These are phyloP conservation scores for Phenganax subtilis DNA, from an alignment of 92 coral and sea anemone species.

Conservation along the genomic window DNA sequence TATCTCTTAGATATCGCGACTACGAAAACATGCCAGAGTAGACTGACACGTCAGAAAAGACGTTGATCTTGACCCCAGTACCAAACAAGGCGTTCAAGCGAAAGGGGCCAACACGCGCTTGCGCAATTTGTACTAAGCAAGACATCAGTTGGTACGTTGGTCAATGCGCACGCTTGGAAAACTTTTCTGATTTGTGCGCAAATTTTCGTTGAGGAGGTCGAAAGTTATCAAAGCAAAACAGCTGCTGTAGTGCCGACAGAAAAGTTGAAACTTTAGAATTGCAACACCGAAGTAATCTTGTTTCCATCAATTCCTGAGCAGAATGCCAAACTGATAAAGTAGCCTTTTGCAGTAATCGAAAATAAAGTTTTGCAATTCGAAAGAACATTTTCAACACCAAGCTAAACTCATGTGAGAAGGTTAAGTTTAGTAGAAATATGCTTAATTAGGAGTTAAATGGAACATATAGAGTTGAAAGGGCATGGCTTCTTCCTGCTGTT, in stretches of 20 bases:
- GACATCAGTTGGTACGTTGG: not conserved
- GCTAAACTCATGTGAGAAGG: not conserved
- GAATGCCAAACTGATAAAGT: conserved; percentile 8
- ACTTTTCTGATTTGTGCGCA: not conserved
- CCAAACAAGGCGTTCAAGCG: conserved; percentile 34
- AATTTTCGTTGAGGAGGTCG: not conserved
- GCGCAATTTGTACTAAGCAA: not conserved
- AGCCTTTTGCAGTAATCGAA: not conserved
- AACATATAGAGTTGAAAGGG: not conserved
- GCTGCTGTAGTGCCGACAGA: conserved; percentile 31
- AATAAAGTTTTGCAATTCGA: not conserved
- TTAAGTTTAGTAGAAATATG: conserved; percentile 1
- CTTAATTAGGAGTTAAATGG: conserved; percentile 27
- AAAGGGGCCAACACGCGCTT: not conserved
- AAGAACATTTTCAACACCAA: not conserved
- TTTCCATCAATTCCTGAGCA: conserved; percentile 23
- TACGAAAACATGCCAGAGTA: conserved; percentile 36
- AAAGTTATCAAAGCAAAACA: conserved; percentile 33
- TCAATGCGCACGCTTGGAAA: not conserved
- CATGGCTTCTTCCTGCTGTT: conserved; percentile 13
- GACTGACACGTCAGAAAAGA: conserved; percentile 36
- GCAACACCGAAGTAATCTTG: conserved; percentile 25
- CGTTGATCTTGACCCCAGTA: conserved; percentile 11
- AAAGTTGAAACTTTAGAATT: not conserved
- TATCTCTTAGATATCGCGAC: conserved; percentile 39